phyloP scores from a whole-genome alignment of 1,140 invertebrate species.

The Pseudomyrmex pallidus region DNA sequence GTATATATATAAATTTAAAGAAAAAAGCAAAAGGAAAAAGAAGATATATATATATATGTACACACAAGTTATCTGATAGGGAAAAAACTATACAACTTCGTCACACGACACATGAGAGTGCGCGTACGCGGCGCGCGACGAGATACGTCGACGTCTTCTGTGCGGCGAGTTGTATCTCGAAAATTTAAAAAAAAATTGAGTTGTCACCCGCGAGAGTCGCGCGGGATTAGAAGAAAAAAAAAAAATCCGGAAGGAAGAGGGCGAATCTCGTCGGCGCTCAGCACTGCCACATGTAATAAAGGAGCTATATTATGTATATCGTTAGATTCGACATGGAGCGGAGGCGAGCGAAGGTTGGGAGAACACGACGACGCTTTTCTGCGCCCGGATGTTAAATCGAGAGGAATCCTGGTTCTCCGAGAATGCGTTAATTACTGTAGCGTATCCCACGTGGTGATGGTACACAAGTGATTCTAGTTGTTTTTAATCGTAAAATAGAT shows the following conservation, averaged over 20 bases:
- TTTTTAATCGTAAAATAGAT: constrained; percentile 78
- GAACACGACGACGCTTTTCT: constrained; percentile 77
- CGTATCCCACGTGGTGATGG: constrained; percentile 81
- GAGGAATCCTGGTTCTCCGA: constrained; percentile 67
- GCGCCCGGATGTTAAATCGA: constrained; percentile 71
- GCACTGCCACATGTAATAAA: constrained; percentile 51
- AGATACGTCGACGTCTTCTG: constrained; percentile 18
- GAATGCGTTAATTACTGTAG: constrained; percentile 77
- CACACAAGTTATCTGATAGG: constrained; percentile 44
- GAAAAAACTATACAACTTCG: constrained; percentile 24
- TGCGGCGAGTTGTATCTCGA: background rate
- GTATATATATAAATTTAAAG: constrained; percentile 54
- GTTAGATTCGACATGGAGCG: constrained; percentile 55
- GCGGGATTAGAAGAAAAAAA: background rate
- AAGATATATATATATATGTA: constrained; percentile 15
- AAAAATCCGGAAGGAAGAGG: background rate
- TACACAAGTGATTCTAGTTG: constrained; percentile 82
- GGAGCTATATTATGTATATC: constrained; percentile 14
- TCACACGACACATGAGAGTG: constrained; percentile 29
- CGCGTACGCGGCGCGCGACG: constrained; percentile 33
- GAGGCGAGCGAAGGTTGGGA: constrained; percentile 59
- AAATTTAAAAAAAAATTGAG: background rate
- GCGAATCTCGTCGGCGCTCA: constrained; percentile 50
- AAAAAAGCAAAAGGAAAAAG: constrained; percentile 3
- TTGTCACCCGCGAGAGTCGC: background rate